Evolutionary conservation across 2,888 invertebrate genomes (phyloP).

Genomic region (Helleia helle): DNA sequence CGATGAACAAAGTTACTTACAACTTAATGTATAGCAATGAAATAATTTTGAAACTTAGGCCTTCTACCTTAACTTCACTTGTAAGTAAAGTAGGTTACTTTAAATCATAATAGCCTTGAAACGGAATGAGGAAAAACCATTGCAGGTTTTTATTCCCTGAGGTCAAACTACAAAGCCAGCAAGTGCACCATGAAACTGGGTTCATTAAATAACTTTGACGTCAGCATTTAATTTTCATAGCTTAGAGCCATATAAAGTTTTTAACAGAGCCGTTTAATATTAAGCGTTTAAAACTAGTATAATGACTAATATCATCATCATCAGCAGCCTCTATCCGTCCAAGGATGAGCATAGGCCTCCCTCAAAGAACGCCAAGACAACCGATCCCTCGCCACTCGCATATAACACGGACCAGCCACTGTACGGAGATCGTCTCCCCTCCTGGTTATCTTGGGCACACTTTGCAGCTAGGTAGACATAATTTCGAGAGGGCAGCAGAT

Average conservation of each 20-base stretch:
- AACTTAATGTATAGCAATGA: too few species aligned
- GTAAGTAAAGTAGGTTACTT: slow-evolving; percentile 8
- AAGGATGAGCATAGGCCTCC: too few species aligned
- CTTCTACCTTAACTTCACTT: too few species aligned
- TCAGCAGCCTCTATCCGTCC: too few species aligned
- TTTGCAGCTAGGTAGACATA: too few species aligned
- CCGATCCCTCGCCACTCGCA: too few species aligned
- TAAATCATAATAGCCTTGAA: slow-evolving; percentile 6
- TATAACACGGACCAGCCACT: too few species aligned
- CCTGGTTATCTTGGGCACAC: too few species aligned
- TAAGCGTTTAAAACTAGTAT: neutral
- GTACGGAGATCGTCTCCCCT: too few species aligned
- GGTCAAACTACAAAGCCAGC: slow-evolving; percentile 14
- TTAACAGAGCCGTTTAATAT: slow-evolving; percentile 1
- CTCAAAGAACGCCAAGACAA: too few species aligned
- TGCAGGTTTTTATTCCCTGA: slow-evolving; percentile 11
- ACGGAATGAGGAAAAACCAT: slow-evolving; percentile 16
- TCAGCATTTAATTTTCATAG: slow-evolving; percentile 14
- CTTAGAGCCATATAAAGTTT: slow-evolving; percentile 7
- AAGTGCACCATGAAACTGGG: slow-evolving; percentile 13
- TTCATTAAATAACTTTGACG: slow-evolving; percentile 13
- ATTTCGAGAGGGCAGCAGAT: too few species aligned
- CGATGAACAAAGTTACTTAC: too few species aligned
- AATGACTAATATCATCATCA: neutral
- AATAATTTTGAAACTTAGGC: neutral